A percentile compares a stretch with the other conserved stretches of the same genome.
Evolutionary conservation across 2,113 vertebrate genomes (phyloP).

Genomic region (Ptyas mucosa): DNA sequence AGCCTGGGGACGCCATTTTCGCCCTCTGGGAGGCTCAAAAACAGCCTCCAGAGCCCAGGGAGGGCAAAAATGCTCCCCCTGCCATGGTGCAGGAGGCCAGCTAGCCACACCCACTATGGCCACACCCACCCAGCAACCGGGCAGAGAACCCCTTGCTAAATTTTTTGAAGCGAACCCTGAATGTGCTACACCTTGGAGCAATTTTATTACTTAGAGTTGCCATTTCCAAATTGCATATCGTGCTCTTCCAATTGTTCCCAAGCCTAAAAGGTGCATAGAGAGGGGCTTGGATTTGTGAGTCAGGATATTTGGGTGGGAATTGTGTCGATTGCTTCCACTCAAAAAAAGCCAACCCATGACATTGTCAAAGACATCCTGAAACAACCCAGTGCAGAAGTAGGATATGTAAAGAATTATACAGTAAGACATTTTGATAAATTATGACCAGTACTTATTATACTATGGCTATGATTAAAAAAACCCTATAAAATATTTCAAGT

Average conservation of each 20-base stretch:
- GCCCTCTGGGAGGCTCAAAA: too few relatives aligned
- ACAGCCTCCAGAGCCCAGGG: too few relatives aligned
- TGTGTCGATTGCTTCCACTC: neutral
- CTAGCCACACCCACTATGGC: too few relatives aligned
- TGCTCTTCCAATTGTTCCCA: neutral
- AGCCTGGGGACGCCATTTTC: too few relatives aligned
- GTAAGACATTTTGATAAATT: neutral
- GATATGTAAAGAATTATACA: neutral
- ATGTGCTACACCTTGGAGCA: neutral
- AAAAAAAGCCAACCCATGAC: neutral
- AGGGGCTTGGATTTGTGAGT: neutral
- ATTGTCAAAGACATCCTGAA: neutral
- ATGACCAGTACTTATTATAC: neutral
- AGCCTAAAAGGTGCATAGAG: neutral
- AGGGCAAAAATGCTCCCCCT: too few relatives aligned
- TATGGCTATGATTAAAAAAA: neutral
- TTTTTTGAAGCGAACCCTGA: neutral
- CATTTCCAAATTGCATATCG: neutral
- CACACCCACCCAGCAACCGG: too few relatives aligned
- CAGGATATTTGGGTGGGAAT: neutral
- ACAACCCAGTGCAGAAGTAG: neutral
- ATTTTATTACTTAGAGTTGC: neutral
- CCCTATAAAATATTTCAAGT: neutral
- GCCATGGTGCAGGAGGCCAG: too few relatives aligned
- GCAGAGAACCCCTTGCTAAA: too few relatives aligned